Evolutionary conservation across 2,797 vertebrate genomes (phyloP).

Genomic region (Galaxias olidus): DNA sequence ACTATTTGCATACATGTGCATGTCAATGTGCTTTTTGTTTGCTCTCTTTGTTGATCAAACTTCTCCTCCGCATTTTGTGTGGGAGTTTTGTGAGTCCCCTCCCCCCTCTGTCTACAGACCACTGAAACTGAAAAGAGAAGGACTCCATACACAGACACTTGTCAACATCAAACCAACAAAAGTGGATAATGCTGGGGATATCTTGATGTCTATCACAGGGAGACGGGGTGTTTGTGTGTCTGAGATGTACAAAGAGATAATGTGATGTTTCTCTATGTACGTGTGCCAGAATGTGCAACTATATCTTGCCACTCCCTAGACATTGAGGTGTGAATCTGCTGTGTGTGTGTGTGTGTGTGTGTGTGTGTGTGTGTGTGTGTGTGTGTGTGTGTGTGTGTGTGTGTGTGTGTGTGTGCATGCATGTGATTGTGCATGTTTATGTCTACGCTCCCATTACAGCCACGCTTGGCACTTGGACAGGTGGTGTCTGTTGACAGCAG

Average conservation of each 20-base stretch:
- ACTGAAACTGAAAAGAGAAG: constrained; percentile 22
- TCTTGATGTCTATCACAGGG: neutral
- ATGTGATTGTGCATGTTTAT: no score
- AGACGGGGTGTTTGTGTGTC: constrained; percentile 3
- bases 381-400: constrained; percentile 17
- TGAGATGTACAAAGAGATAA: neutral
- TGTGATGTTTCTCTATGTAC: constrained; percentile 4
- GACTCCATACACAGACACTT: constrained; percentile 35
- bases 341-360: constrained; percentile 3
- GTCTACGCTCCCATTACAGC: no score
- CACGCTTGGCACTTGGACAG: no score
- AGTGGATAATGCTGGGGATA: constrained; percentile 10
- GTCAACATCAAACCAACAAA: constrained; percentile 31
- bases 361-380: constrained; percentile 1
- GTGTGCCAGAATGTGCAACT: constrained; percentile 50
- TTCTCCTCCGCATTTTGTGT: neutral
- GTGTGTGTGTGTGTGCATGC: constrained; percentile 34
- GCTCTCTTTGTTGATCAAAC: constrained; percentile 3
- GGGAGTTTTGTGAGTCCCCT: neutral
- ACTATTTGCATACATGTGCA: constrained; percentile 9
- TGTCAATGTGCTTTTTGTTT: constrained; percentile 20
- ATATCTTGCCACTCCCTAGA: constrained; percentile 42
- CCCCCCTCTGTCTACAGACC: neutral
- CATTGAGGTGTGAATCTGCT: constrained; percentile 20
- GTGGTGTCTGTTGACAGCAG: neutral